Percentiles rank a stretch among this genome's conserved stretches.
Conservation (phyloP, 2,797 vertebrate genomes). For the Apodemus agrarius region DNA sequence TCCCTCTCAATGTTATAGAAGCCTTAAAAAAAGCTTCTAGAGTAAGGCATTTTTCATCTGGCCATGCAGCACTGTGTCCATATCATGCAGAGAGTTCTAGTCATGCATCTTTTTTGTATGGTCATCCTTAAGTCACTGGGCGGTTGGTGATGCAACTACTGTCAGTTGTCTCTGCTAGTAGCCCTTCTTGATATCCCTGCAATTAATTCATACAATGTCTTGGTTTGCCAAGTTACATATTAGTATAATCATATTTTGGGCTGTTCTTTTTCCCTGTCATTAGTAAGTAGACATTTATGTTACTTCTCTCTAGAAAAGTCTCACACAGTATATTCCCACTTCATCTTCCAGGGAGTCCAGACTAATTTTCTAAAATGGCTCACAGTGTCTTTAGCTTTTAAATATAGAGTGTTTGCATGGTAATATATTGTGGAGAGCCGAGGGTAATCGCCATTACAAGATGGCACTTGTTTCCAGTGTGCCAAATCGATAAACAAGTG, state of each 20-base stretch:
- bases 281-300: background rate
- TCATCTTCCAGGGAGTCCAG: background rate
- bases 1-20: background rate
- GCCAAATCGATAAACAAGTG: no score
- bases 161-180: no score
- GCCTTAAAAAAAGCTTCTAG: background rate
- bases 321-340: background rate
- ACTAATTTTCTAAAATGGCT: background rate
- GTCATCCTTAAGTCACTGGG: no score
- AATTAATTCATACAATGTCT: background rate
- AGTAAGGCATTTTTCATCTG: no score
- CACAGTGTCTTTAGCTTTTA: background rate
- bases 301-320: background rate
- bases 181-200: background rate
- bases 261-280: background rate
- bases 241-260: background rate
- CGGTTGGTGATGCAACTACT: no score
- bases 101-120: no score
- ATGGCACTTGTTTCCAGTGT: no score
- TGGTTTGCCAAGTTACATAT: background rate
- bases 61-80: background rate
- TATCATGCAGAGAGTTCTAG: background rate
- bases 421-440: no score
- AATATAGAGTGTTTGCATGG: fast-evolving
- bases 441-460: no score